phyloP scores from a whole-genome alignment of 2,113 vertebrate species.

The Ceyx cyanopectus region DNA sequence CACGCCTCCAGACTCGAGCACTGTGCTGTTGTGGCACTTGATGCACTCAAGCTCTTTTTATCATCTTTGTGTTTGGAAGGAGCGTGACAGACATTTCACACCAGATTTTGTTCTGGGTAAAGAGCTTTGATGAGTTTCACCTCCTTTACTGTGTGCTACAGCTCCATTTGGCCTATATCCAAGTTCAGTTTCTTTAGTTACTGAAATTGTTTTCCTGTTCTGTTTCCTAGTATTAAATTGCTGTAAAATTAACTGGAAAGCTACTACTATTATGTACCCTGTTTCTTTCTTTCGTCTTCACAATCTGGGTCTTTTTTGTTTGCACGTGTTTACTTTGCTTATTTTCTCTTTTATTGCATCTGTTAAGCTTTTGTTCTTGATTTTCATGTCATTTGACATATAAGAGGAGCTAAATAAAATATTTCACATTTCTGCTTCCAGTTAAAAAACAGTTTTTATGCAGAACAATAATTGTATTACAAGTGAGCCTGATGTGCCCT shows the following conservation, averaged over 20 bases:
- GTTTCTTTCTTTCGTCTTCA: constrained; percentile 37
- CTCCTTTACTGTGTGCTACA: not conserved
- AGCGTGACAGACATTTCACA: not conserved
- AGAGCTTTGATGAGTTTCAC: constrained; percentile 1
- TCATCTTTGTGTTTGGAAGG: not conserved
- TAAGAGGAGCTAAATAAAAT: constrained; percentile 35
- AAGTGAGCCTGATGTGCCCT: constrained; percentile 29
- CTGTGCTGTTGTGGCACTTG: not conserved
- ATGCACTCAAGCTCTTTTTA: not conserved
- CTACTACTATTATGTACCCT: not conserved
- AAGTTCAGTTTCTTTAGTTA: constrained; percentile 31
- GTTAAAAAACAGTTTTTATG: constrained; percentile 33
- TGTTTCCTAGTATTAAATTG: constrained; percentile 36
- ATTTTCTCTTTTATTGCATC: constrained; percentile 13
- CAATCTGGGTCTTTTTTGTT: not conserved
- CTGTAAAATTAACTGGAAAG: constrained; percentile 51
- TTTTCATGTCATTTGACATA: constrained; percentile 41
- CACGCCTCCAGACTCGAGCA: not conserved
- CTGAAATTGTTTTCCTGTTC: constrained; percentile 45
- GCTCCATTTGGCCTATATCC: constrained; percentile 14
- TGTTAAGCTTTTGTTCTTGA: not conserved
- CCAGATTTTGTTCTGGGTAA: not conserved
- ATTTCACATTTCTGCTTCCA: constrained; percentile 50
- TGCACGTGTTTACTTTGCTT: constrained; percentile 29
- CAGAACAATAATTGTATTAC: constrained; percentile 49